Conservation (phyloP, 2,113 vertebrate genomes). For the Cyphomyrus plagiostoma region DNA sequence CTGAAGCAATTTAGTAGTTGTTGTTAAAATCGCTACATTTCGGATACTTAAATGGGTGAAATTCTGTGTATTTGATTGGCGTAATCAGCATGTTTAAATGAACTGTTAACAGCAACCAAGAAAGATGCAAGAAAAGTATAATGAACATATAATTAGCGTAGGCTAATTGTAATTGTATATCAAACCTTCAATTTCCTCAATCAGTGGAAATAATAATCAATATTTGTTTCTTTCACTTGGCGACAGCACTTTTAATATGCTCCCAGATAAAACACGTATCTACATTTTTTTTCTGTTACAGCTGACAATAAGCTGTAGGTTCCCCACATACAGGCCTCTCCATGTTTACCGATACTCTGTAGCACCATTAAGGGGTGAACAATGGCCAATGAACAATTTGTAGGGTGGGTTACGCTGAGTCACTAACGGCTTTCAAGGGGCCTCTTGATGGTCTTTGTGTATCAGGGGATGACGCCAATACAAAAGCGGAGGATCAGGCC, state of each 20-base stretch:
- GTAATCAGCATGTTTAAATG: not conserved
- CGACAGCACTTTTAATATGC: not conserved
- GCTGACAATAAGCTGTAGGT: too few species aligned
- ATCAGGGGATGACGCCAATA: not conserved
- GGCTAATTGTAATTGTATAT: not conserved
- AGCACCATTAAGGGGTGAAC: not conserved
- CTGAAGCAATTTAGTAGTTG: not conserved
- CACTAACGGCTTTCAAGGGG: not conserved
- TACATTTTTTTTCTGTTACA: not conserved
- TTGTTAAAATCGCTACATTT: not conserved
- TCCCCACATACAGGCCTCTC: not conserved
- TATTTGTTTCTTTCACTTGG: not conserved
- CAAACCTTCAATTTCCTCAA: not conserved
- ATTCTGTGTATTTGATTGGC: not conserved
- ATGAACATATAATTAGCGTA: not conserved
- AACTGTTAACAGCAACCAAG: not conserved
- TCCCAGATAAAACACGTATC: not conserved
- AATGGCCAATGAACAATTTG: not conserved
- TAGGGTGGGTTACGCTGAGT: not conserved
- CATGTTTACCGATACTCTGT: not conserved
- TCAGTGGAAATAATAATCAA: not conserved
- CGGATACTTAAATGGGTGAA: not conserved
- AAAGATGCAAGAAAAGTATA: not conserved
- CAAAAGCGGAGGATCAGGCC: not conserved
- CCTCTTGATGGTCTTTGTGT: not conserved